phyloP scores from a whole-genome alignment of 92 coral and sea anemone species.

The Umimayanthus kanabou region DNA sequence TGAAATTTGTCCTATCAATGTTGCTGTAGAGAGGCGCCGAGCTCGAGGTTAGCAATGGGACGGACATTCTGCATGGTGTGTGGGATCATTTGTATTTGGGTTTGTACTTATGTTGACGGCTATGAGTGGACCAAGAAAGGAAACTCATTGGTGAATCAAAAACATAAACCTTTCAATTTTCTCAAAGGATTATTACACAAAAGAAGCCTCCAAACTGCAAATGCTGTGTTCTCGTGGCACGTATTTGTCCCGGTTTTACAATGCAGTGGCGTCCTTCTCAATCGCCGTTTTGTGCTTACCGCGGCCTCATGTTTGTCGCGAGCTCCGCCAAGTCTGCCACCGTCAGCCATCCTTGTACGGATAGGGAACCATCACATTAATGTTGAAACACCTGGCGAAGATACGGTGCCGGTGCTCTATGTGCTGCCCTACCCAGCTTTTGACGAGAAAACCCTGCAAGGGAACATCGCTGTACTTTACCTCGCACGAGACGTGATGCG shows the following conservation, averaged over 20 bases:
- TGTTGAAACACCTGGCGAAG: constrained; percentile 54
- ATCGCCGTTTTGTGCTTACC: constrained; percentile 79
- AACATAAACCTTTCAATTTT: constrained; percentile 7
- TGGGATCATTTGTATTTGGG: background rate
- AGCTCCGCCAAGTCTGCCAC: constrained; percentile 29
- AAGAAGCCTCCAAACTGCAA: constrained; percentile 35
- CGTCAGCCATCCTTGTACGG: constrained; percentile 56
- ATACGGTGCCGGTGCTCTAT: constrained; percentile 64
- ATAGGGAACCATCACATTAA: constrained; percentile 65
- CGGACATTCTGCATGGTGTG: background rate
- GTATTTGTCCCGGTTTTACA: constrained; percentile 68
- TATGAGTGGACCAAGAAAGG: background rate
- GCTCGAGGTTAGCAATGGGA: background rate
- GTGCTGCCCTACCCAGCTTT: constrained; percentile 62
- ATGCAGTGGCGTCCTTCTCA: constrained; percentile 81
- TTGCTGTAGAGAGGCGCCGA: background rate
- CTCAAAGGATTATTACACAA: constrained; percentile 12
- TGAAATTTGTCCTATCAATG: background rate
- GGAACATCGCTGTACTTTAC: constrained; percentile 65
- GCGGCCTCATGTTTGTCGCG: constrained; percentile 72
- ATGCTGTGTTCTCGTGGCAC: constrained; percentile 68
- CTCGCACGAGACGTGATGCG: constrained; percentile 65
- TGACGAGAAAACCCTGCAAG: constrained; percentile 46
- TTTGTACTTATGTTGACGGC: constrained; percentile 2
- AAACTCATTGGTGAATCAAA: background rate